These are phyloP conservation scores for Bombus confusus DNA, from an alignment of 1,140 invertebrate genomes.

Conservation along the genomic window DNA sequence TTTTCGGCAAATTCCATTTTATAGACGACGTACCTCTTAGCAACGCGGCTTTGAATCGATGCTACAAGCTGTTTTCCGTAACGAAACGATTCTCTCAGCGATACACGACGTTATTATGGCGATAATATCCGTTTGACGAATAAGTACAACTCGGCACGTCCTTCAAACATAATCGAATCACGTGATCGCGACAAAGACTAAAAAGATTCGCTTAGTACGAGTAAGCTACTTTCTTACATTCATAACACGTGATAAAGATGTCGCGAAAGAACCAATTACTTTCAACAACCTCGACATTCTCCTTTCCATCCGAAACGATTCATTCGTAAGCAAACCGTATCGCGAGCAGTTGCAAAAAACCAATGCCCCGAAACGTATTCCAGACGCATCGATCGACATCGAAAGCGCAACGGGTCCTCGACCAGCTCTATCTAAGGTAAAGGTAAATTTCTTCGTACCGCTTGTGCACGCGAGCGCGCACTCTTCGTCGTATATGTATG, in stretches of 20 bases:
- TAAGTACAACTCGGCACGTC: too few relatives aligned
- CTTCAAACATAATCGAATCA: too few relatives aligned
- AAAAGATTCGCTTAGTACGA: neutral
- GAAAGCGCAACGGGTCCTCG: constrained; percentile 5
- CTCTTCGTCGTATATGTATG: constrained; percentile 56
- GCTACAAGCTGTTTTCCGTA: too few relatives aligned
- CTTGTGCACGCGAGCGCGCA: neutral
- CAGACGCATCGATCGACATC: neutral
- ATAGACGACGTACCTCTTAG: neutral
- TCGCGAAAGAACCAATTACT: neutral
- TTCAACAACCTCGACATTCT: neutral
- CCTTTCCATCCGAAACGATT: neutral
- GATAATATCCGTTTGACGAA: too few relatives aligned
- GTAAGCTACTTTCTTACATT: neutral
- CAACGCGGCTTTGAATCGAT: too few relatives aligned
- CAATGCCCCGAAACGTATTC: neutral
- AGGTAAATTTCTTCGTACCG: constrained; percentile 42
- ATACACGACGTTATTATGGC: too few relatives aligned
- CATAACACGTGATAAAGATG: neutral
- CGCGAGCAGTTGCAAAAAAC: neutral
- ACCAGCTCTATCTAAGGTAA: constrained; percentile 30
- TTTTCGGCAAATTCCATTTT: neutral
- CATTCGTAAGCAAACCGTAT: neutral
- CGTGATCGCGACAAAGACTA: too few relatives aligned
- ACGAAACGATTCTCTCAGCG: too few relatives aligned